Conservation (phyloP, 2,888 invertebrate genomes). For the Polylopha cassiicola region DNA sequence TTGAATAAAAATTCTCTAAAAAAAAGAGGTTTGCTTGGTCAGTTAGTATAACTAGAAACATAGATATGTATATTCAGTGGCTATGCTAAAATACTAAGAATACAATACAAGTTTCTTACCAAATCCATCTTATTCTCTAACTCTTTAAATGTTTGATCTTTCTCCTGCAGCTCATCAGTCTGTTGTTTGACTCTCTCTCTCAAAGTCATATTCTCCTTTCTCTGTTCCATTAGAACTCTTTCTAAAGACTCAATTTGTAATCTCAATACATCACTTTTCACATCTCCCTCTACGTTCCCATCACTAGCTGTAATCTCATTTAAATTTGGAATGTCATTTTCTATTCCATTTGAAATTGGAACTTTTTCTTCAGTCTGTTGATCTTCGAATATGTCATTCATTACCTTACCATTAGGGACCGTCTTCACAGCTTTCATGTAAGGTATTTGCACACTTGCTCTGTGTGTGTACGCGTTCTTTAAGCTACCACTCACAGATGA, state of each 20-base stretch:
- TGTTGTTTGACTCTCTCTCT: conserved; percentile 58
- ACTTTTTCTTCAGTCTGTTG: conserved; percentile 31
- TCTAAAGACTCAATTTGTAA: conserved; percentile 62
- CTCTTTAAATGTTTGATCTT: conserved; percentile 61
- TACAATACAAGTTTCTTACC: conserved; percentile 40
- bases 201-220: conserved; percentile 51
- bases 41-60: too few species aligned
- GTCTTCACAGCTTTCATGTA: conserved; percentile 39
- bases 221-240: conserved; percentile 53
- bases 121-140: conserved; percentile 70
- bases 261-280: conserved; percentile 44
- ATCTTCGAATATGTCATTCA: conserved; percentile 68
- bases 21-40: too few species aligned
- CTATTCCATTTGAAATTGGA: conserved; percentile 7
- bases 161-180: conserved; percentile 53
- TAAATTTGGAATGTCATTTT: conserved; percentile 12
- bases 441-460: conserved; percentile 43
- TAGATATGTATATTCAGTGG: too few species aligned
- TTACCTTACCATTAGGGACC: conserved; percentile 55
- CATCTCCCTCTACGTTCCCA: conserved; percentile 27
- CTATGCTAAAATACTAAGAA: background rate
- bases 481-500: conserved; percentile 67
- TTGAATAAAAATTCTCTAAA: too few species aligned
- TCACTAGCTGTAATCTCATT: background rate
- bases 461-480: conserved; percentile 62